phyloP scores from a whole-genome alignment of 2,888 invertebrate species.

The Hymenopus coronatus region DNA sequence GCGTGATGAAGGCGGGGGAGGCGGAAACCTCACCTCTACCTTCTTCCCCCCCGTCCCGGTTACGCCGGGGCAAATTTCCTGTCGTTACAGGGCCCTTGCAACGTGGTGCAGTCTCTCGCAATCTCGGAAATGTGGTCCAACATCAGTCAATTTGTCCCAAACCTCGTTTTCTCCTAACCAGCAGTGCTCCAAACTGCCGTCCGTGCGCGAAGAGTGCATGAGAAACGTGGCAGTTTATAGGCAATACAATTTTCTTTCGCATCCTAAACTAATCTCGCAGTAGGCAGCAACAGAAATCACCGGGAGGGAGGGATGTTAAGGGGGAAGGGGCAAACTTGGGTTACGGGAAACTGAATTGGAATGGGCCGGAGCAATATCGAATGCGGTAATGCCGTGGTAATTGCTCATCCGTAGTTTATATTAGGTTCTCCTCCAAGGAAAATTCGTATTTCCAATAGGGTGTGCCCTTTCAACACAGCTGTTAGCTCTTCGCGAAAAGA shows the following conservation, averaged over 20 bases:
- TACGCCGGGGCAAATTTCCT: constrained; percentile 31
- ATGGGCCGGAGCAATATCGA: constrained; percentile 37
- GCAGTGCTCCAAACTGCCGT: background rate
- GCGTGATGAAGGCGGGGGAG: constrained; percentile 6
- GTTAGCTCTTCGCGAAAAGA: background rate
- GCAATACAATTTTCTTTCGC: constrained; percentile 36
- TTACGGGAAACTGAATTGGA: constrained; percentile 17
- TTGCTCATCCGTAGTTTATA: constrained; percentile 29
- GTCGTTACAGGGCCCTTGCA: constrained; percentile 22
- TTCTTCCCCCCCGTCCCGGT: background rate
- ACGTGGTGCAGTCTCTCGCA: background rate
- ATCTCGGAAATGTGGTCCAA: constrained; percentile 27
- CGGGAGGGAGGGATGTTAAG: constrained; percentile 12
- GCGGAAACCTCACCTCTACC: constrained; percentile 23
- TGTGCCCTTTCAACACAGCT: background rate
- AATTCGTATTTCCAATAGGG: constrained; percentile 5
- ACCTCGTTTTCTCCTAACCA: constrained; percentile 22
- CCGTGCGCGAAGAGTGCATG: background rate
- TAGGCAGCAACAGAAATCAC: constrained; percentile 2
- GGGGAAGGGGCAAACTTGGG: constrained; percentile 19
- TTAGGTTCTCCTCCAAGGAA: constrained; percentile 42
- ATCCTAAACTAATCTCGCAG: constrained; percentile 35
- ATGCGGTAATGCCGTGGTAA: constrained; percentile 35
- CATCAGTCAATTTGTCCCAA: constrained; percentile 29
- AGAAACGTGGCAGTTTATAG: constrained; percentile 20